phyloP scores from a whole-genome alignment of 2,113 vertebrate genomes.

The Cephalopterus ornatus region DNA sequence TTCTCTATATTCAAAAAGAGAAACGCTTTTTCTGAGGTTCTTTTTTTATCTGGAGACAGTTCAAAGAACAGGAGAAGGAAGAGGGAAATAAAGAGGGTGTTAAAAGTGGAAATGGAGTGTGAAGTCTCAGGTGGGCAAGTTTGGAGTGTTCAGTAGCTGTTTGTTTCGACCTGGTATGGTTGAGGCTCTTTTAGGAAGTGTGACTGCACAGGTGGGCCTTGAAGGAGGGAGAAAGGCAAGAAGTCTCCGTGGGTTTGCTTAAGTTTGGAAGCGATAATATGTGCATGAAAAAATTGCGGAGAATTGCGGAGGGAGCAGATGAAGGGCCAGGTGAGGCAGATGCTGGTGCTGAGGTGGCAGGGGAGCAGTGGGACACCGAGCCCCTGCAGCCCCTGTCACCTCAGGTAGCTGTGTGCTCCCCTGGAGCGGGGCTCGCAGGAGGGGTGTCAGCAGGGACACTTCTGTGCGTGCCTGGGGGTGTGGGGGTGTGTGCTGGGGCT shows the following conservation, averaged over 20 bases:
- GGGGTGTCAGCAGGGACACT: not conserved
- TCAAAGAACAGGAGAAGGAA: not conserved
- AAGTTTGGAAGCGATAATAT: not conserved
- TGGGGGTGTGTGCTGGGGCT: not conserved
- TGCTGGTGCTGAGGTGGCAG: not conserved
- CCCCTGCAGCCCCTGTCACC: fast-evolving
- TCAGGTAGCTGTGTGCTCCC: not conserved
- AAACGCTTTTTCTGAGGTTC: not conserved
- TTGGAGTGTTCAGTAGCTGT: not conserved
- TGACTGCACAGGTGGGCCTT: not conserved
- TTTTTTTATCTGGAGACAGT: not conserved
- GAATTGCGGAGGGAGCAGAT: not conserved
- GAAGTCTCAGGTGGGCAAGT: not conserved
- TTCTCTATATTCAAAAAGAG: not conserved
- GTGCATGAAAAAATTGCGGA: fast-evolving
- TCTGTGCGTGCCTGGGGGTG: fast-evolving
- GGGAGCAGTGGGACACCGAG: not conserved
- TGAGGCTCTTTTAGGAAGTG: not conserved
- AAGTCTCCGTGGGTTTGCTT: not conserved
- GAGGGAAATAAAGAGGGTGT: not conserved
- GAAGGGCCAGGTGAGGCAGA: not conserved
- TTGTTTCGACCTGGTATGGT: not conserved
- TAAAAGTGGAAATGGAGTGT: not conserved
- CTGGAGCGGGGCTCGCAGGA: not conserved
- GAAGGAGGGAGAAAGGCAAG: not conserved